Conservation (phyloP, 1,140 invertebrate genomes). For the Papilio helenus region DNA sequence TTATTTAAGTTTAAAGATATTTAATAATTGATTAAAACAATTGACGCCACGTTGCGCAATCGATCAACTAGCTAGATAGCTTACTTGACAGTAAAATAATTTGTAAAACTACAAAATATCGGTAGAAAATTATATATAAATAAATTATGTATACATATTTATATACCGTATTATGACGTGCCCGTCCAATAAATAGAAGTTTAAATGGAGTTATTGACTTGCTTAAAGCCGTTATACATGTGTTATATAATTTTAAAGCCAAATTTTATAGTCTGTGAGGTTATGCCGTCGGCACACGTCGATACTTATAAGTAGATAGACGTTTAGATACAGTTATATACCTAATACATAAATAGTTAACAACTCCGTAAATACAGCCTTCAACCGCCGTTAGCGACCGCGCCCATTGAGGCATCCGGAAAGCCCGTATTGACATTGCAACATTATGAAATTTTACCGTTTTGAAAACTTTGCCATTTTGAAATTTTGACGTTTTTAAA, state of each 20-base stretch:
- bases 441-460: background rate
- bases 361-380: slow-evolving; percentile 74
- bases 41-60: slow-evolving; percentile 62
- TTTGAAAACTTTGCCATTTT: no score
- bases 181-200: slow-evolving; percentile 69
- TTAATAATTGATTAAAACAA: slow-evolving; percentile 66
- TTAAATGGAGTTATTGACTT: slow-evolving; percentile 73
- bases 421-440: slow-evolving; percentile 16
- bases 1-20: slow-evolving; percentile 52
- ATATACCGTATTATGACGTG: slow-evolving; percentile 66
- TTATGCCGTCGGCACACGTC: slow-evolving; percentile 70
- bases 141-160: slow-evolving; percentile 74
- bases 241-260: slow-evolving; percentile 81
- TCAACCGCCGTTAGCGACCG: slow-evolving; percentile 39
- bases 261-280: slow-evolving; percentile 81
- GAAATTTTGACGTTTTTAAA: no score
- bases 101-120: slow-evolving; percentile 79
- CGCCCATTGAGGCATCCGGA: slow-evolving; percentile 49
- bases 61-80: slow-evolving; percentile 60
- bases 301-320: slow-evolving; percentile 75
- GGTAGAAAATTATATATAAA: slow-evolving; percentile 78
- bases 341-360: slow-evolving; percentile 79
- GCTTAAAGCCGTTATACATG: slow-evolving; percentile 79
- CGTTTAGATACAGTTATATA: slow-evolving; percentile 74
- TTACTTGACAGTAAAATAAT: slow-evolving; percentile 75